Conservation (phyloP, 2,888 invertebrate genomes). For the Acronicta alni region DNA sequence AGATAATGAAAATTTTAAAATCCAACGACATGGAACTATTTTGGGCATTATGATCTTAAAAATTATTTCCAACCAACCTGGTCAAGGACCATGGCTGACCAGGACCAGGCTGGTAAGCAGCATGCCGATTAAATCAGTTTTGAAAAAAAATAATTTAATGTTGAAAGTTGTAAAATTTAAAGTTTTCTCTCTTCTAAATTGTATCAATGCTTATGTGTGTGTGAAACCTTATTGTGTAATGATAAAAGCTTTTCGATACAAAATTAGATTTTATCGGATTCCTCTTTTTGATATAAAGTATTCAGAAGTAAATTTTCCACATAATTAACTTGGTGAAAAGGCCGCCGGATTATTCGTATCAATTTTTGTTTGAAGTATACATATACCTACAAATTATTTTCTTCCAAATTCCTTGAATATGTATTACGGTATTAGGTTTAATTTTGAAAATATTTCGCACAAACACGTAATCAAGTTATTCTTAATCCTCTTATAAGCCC, state of each 20-base stretch:
- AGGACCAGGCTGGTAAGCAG: too few species aligned
- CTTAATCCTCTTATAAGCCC: background rate
- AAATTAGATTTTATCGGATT: background rate
- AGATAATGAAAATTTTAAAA: too few species aligned
- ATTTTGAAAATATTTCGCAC: background rate
- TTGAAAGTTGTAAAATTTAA: too few species aligned
- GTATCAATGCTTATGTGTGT: too few species aligned
- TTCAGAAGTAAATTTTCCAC: constrained; percentile 9
- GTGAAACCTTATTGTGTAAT: constrained; percentile 5
- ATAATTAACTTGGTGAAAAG: constrained; percentile 20
- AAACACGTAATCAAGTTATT: background rate
- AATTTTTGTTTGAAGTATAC: too few species aligned
- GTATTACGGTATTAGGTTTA: background rate
- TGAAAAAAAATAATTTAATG: too few species aligned
- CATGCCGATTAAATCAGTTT: too few species aligned
- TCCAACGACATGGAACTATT: too few species aligned
- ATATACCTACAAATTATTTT: constrained; percentile 14
- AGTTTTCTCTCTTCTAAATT: too few species aligned
- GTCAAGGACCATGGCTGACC: too few species aligned
- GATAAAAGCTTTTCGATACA: background rate
- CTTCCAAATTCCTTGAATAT: background rate
- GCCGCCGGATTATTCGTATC: constrained; percentile 4
- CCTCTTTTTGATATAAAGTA: constrained; percentile 3
- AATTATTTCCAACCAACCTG: too few species aligned
- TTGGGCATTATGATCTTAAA: too few species aligned